Percentiles rank a stretch among this genome's conserved stretches.
Conservation (phyloP, 2,113 vertebrate genomes). For the Campylomormyrus tamandua region DNA sequence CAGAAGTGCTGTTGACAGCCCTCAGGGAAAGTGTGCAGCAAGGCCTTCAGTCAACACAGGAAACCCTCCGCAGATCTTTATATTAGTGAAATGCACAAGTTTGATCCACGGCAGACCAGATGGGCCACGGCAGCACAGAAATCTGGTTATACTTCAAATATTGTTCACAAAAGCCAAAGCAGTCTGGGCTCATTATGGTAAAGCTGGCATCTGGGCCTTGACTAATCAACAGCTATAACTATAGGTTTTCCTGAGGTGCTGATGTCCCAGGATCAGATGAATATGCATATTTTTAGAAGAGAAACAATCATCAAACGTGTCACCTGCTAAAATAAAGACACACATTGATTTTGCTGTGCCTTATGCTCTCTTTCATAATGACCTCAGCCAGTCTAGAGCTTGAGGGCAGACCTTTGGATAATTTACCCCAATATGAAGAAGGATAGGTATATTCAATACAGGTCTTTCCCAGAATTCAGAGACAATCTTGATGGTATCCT, state of each 20-base stretch:
- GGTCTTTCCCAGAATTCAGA: background rate
- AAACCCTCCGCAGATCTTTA: background rate
- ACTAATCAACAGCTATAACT: background rate
- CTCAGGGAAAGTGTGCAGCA: background rate
- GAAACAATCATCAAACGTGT: background rate
- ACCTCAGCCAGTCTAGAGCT: background rate
- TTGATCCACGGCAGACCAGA: background rate
- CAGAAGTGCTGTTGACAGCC: background rate
- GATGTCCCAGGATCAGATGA: background rate
- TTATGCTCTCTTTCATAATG: background rate
- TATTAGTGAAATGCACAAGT: background rate
- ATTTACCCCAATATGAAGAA: background rate
- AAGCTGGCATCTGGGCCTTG: background rate
- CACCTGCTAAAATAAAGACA: background rate
- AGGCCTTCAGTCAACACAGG: background rate
- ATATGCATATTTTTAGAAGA: background rate
- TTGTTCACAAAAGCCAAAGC: background rate
- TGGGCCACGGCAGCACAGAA: background rate
- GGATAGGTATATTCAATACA: background rate
- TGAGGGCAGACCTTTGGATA: background rate
- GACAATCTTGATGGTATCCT: background rate
- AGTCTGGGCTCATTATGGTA: background rate
- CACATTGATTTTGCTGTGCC: background rate
- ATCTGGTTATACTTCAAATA: background rate
- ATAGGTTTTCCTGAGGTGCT: background rate